Conservation (phyloP, 2,113 vertebrate species). For the Stomatorhinus ivindoensis region DNA sequence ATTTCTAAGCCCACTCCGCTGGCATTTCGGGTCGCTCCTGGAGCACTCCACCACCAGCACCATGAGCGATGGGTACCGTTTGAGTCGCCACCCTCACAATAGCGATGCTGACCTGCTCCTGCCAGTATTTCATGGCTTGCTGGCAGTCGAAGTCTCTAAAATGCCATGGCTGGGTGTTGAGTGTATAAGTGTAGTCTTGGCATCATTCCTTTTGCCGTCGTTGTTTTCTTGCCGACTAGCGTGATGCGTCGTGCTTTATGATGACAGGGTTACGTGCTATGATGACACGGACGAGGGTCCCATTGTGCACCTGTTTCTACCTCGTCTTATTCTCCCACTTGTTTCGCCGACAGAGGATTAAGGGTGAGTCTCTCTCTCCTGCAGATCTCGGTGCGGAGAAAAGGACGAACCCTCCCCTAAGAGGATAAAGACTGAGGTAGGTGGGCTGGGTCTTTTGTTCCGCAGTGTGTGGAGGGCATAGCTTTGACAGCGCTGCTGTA, state of each 20-base stretch:
- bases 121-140: not conserved
- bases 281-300: not conserved
- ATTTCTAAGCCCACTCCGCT: not conserved
- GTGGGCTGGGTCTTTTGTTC: conserved; percentile 11
- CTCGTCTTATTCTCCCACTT: not conserved
- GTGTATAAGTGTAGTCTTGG: not conserved
- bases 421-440: conserved; percentile 90
- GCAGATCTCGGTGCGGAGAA: conserved; percentile 84
- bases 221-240: not conserved
- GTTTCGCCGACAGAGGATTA: not conserved
- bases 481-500: no score
- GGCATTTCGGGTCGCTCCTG: not conserved
- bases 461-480: not conserved
- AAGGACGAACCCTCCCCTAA: conserved; percentile 89
- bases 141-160: not conserved
- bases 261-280: not conserved
- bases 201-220: no score
- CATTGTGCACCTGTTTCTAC: not conserved
- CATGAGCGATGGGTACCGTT: not conserved
- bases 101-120: no score
- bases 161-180: not conserved
- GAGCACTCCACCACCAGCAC: not conserved
- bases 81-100: not conserved
- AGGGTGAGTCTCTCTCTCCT: conserved; percentile 30
- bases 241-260: not conserved